These are phyloP conservation scores for Cephus pygmeus DNA, from an alignment of 2,888 invertebrate genomes.

Conservation along the genomic window DNA sequence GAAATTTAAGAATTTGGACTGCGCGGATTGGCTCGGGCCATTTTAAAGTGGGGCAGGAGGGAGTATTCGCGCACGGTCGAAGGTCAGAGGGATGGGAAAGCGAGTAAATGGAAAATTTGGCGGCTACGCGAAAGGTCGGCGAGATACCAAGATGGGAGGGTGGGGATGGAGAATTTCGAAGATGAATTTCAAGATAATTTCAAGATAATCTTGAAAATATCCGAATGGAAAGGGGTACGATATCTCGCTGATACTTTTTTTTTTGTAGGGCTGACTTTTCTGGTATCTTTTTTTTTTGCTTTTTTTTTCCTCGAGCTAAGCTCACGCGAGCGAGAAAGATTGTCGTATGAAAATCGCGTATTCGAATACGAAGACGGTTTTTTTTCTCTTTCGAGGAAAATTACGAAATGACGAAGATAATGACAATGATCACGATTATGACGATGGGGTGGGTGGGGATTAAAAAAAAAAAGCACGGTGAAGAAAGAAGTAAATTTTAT, in stretches of 20 bases:
- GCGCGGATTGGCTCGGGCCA: not conserved
- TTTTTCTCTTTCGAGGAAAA: not conserved
- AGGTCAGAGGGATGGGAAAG: not conserved
- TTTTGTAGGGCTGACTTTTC: not conserved
- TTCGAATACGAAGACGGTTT: not conserved
- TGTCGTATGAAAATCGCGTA: not conserved
- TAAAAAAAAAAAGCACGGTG: conserved; percentile 9
- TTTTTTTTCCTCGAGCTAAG: not conserved
- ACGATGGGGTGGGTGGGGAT: not conserved
- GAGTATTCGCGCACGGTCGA: not conserved
- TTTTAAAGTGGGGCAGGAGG: not conserved
- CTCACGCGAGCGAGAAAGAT: not conserved
- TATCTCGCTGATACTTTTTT: not conserved
- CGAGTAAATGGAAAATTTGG: not conserved
- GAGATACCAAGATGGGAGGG: not conserved
- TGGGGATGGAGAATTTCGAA: not conserved
- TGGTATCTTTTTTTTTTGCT: not conserved
- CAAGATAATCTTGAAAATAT: not conserved
- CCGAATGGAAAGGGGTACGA: conserved; percentile 12
- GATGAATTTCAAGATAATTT: not conserved
- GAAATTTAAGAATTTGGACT: conserved; percentile 5
- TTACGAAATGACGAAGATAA: not conserved
- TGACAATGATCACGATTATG: not conserved
- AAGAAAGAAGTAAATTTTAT: conserved; percentile 31
- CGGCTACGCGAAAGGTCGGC: not conserved